Percentiles rank a stretch among this genome's conserved stretches.
These are phyloP conservation scores for Macrophya alboannulata DNA, from an alignment of 2,888 invertebrate species.

Conservation along the genomic window DNA sequence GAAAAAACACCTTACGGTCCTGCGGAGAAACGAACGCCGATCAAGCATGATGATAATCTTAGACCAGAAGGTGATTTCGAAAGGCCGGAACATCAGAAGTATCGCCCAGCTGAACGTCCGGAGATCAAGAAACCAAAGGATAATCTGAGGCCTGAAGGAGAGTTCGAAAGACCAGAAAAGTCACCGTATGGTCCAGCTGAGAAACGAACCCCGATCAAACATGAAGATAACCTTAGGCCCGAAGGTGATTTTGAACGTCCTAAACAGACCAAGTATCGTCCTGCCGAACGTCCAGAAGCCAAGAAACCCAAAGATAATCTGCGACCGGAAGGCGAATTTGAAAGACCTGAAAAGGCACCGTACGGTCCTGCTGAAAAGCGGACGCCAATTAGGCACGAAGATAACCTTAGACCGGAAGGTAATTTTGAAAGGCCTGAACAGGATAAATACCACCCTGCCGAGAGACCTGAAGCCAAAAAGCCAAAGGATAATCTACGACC, in stretches of 20 bases:
- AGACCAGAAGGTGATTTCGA: constrained; percentile 81
- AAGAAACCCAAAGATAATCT: constrained; percentile 86
- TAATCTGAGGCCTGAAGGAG: constrained; percentile 83
- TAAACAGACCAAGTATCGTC: constrained; percentile 77
- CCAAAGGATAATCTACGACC: constrained; percentile 85
- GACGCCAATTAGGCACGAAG: constrained; percentile 69
- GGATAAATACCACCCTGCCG: constrained; percentile 78
- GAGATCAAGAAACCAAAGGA: constrained; percentile 81
- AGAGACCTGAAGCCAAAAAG: constrained; percentile 54
- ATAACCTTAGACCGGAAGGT: constrained; percentile 75
- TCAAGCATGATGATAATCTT: constrained; percentile 81
- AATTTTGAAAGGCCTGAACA: constrained; percentile 79
- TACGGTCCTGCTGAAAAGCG: constrained; percentile 49
- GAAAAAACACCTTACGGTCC: constrained; percentile 81
- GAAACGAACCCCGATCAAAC: constrained; percentile 83
- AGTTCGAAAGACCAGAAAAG: constrained; percentile 80
- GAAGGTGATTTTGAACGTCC: constrained; percentile 80
- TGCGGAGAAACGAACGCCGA: constrained; percentile 83
- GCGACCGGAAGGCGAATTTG: constrained; percentile 84
- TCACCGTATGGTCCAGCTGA: constrained; percentile 69
- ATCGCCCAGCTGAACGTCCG: constrained; percentile 78
- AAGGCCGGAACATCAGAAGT: constrained; percentile 76
- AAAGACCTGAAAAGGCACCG: constrained; percentile 74
- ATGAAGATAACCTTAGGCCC: constrained; percentile 77
- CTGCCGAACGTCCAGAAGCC: constrained; percentile 83